Percentiles rank a stretch among this genome's conserved stretches.
Evolutionary conservation across 2,888 invertebrate species (phyloP).

Genomic region (Cosmia trapezina): DNA sequence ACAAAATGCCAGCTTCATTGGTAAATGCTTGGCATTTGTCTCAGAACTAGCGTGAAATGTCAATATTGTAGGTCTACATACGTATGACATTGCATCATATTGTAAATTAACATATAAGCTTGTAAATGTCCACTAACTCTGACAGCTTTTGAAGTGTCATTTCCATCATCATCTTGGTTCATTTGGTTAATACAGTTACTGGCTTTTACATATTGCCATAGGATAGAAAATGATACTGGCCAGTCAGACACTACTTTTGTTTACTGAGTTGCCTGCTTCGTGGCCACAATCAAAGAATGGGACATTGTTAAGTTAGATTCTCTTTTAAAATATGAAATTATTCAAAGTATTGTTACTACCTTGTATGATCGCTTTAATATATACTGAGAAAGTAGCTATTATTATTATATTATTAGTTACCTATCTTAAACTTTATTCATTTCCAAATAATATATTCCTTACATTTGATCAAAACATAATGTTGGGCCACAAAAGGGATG

Average conservation of each 20-base stretch:
- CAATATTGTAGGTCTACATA: slow-evolving; percentile 32
- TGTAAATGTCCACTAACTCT: neutral
- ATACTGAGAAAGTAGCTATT: neutral
- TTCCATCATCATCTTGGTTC: too few species aligned
- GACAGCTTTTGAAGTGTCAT: neutral
- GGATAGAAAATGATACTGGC: neutral
- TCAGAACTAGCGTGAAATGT: slow-evolving; percentile 46
- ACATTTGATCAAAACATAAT: neutral
- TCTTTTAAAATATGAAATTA: slow-evolving; percentile 14
- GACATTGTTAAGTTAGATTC: slow-evolving; percentile 11
- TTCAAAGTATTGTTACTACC: slow-evolving; percentile 6
- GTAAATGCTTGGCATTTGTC: slow-evolving; percentile 48
- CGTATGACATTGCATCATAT: slow-evolving; percentile 11
- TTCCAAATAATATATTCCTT: neutral
- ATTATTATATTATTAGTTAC: too few species aligned
- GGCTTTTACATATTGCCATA: neutral
- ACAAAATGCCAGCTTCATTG: slow-evolving; percentile 45
- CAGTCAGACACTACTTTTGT: too few species aligned
- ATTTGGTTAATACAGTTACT: neutral
- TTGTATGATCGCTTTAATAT: neutral
- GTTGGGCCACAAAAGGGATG: too few species aligned
- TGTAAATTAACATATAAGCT: slow-evolving; percentile 16
- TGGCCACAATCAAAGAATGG: slow-evolving; percentile 22
- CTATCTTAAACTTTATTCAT: neutral
- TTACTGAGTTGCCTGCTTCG: neutral